Percentiles rank a stretch among this genome's conserved stretches.
Evolutionary conservation across 1,140 invertebrate genomes (phyloP).

Genomic region (Drosophila kurseongensis): DNA sequence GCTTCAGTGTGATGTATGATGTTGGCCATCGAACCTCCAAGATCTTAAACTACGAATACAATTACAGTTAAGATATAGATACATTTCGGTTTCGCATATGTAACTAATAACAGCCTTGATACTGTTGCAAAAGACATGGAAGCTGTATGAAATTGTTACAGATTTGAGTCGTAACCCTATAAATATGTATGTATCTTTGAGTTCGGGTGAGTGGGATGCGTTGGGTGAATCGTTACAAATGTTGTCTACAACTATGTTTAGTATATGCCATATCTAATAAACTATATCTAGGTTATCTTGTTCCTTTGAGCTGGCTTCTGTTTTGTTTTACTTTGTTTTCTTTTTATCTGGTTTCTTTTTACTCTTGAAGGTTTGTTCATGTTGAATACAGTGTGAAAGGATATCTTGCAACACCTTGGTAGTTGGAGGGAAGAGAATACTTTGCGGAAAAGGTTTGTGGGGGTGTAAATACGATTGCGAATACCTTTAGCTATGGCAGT

Average conservation of each 20-base stretch:
- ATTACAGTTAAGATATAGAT: constrained; percentile 54
- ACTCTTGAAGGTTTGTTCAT: constrained; percentile 32
- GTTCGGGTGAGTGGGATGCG: constrained; percentile 38
- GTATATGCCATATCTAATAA: constrained; percentile 49
- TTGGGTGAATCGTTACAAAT: constrained; percentile 43
- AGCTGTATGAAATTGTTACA: constrained; percentile 79
- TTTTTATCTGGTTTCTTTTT: background rate
- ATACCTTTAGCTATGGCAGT: constrained; percentile 71
- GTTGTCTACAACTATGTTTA: constrained; percentile 43
- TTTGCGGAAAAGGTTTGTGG: constrained; percentile 30
- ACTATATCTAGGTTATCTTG: constrained; percentile 63
- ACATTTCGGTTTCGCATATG: constrained; percentile 62
- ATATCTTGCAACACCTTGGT: constrained; percentile 31
- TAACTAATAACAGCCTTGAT: constrained; percentile 80
- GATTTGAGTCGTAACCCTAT: constrained; percentile 41
- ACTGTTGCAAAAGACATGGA: constrained; percentile 81
- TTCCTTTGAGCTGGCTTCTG: constrained; percentile 65
- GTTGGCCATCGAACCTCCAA: constrained; percentile 33
- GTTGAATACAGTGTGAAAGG: constrained; percentile 34
- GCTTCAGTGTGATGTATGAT: constrained; percentile 35
- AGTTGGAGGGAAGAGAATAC: constrained; percentile 60
- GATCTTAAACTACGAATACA: constrained; percentile 40
- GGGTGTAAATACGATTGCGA: constrained; percentile 50
- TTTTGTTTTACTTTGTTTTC: constrained; percentile 6
- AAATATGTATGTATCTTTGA: constrained; percentile 34